Evolutionary conservation across 2,888 invertebrate species (phyloP).

Genomic region (Epinotia demarniana): DNA sequence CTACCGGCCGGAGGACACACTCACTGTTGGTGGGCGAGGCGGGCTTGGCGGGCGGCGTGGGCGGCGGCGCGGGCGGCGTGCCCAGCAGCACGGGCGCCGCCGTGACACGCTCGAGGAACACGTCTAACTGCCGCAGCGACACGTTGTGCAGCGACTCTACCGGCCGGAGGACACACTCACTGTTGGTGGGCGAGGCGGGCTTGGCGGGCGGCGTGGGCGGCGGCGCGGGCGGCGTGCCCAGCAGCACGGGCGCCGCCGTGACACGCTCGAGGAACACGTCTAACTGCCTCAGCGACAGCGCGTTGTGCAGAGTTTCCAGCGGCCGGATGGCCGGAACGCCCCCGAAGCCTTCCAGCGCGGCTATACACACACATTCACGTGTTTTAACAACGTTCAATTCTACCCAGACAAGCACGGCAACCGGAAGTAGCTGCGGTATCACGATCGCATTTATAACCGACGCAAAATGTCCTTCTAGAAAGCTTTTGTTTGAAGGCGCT

Average conservation of each 20-base stretch:
- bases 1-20: too few species aligned
- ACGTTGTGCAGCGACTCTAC: background rate
- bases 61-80: conserved; percentile 88
- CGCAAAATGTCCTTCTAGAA: too few species aligned
- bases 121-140: conserved; percentile 89
- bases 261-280: conserved; percentile 95
- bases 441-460: too few species aligned
- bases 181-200: conserved; percentile 75
- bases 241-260: conserved; percentile 88
- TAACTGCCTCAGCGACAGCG: conserved; percentile 95
- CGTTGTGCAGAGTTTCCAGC: conserved; percentile 98
- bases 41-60: conserved; percentile 79
- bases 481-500: background rate
- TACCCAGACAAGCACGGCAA: background rate
- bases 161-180: conserved; percentile 55
- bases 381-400: background rate
- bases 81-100: conserved; percentile 87
- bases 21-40: conserved; percentile 54
- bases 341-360: conserved; percentile 93
- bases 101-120: conserved; percentile 94
- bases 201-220: conserved; percentile 82
- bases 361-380: conserved; percentile 50
- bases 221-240: conserved; percentile 89
- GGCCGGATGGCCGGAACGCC: conserved; percentile 98
- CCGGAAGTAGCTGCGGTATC: too few species aligned